These are phyloP conservation scores for Crypturellus undulatus DNA, from an alignment of 2,113 vertebrate genomes.

Conservation along the genomic window DNA sequence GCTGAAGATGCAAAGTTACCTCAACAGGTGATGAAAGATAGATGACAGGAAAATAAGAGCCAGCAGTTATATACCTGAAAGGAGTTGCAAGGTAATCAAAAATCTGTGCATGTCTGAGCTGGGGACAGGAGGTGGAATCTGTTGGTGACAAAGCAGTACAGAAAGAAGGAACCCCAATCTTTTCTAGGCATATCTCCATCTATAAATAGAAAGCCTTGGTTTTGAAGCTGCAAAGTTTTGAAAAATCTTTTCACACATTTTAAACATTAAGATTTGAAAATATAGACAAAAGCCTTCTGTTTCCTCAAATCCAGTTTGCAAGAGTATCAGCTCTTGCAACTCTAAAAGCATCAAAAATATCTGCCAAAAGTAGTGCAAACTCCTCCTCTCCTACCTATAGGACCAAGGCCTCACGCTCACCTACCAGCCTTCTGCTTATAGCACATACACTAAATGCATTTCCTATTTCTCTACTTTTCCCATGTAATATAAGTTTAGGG, in stretches of 20 bases:
- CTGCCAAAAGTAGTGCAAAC: fast-evolving
- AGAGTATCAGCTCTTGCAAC: not conserved
- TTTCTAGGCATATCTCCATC: not conserved
- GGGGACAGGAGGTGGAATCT: not conserved
- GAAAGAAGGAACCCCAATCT: not conserved
- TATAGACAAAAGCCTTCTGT: not conserved
- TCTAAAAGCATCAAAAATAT: not conserved
- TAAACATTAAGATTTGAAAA: not conserved
- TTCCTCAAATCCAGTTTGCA: not conserved
- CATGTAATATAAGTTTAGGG: not conserved
- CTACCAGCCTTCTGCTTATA: not conserved
- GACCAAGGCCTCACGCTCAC: not conserved
- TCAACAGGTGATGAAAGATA: constrained; percentile 18
- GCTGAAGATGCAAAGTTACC: constrained; percentile 5
- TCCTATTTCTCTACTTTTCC: not conserved
- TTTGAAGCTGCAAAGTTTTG: not conserved
- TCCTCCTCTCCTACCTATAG: fast-evolving
- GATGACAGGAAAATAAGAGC: not conserved
- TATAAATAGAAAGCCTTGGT: not conserved
- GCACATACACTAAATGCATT: not conserved
- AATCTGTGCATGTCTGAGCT: not conserved
- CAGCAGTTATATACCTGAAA: not conserved
- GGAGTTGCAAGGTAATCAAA: not conserved
- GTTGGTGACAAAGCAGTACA: not conserved
- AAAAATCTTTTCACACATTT: not conserved